Percentiles rank a stretch among this genome's conserved stretches.
Evolutionary conservation across 2,888 invertebrate genomes (phyloP).

Genomic region (Callinectes sapidus): DNA sequence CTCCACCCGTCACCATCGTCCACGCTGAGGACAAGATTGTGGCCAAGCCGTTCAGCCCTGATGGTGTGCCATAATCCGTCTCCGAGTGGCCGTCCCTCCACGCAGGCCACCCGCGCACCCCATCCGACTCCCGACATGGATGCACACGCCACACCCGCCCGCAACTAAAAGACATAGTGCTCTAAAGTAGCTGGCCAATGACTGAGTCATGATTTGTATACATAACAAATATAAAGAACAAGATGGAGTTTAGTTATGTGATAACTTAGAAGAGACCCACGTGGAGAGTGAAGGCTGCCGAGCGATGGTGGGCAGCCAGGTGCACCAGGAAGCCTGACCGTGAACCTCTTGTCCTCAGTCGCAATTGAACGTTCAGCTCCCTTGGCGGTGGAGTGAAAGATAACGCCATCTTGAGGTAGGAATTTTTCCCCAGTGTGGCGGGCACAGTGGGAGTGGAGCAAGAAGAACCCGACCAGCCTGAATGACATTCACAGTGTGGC

Average conservation of each 20-base stretch:
- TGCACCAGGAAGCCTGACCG: constrained; percentile 50
- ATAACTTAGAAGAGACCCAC: background rate
- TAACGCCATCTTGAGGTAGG: constrained; percentile 65
- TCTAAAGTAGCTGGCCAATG: background rate
- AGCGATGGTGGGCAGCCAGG: constrained; percentile 44
- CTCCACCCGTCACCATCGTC: constrained; percentile 67
- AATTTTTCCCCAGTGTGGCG: constrained; percentile 43
- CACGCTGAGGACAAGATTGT: constrained; percentile 61
- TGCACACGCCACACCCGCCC: constrained; percentile 55
- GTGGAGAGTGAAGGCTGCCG: constrained; percentile 46
- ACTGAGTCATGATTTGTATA: background rate
- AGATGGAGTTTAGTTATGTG: background rate
- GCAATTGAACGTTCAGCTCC: constrained; percentile 51
- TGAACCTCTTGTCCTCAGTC: constrained; percentile 54
- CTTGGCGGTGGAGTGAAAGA: constrained; percentile 56
- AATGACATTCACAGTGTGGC: constrained; percentile 54
- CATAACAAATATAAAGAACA: background rate
- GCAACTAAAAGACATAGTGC: constrained; percentile 11
- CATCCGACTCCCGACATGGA: constrained; percentile 41
- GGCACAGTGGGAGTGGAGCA: constrained; percentile 57
- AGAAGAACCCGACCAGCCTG: constrained; percentile 58
- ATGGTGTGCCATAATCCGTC: constrained; percentile 68
- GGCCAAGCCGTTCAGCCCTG: constrained; percentile 60
- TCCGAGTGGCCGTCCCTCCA: constrained; percentile 49
- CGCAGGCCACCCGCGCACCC: constrained; percentile 43